Conservation (phyloP, 2,113 vertebrate species). For the Boulengerochromis microlepis region DNA sequence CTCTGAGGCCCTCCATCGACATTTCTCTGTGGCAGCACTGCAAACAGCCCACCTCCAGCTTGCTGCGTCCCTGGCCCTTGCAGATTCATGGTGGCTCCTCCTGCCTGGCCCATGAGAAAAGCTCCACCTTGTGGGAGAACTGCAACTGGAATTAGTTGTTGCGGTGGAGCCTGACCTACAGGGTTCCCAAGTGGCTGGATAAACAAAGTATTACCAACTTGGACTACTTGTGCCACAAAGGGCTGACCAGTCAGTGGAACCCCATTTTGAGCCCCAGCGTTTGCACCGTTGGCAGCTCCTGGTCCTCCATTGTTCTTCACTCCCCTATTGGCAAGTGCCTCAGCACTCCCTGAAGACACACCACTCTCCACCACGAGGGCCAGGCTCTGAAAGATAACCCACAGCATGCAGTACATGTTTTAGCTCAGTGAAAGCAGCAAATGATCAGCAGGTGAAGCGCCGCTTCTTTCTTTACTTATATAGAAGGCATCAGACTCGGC, state of each 20-base stretch:
- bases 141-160: constrained; percentile 38
- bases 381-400: constrained; percentile 38
- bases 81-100: constrained; percentile 14
- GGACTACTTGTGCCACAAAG: constrained; percentile 43
- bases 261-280: constrained; percentile 35
- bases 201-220: constrained; percentile 44
- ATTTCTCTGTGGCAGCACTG: constrained; percentile 38
- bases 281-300: constrained; percentile 34
- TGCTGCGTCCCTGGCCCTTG: constrained; percentile 22
- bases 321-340: constrained; percentile 38
- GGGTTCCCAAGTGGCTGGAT: constrained; percentile 49
- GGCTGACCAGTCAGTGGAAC: constrained; percentile 29
- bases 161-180: constrained; percentile 18
- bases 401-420: constrained; percentile 52
- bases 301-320: constrained; percentile 30
- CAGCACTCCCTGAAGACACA: constrained; percentile 58
- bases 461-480: constrained; percentile 33
- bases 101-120: constrained; percentile 21
- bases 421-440: not conserved
- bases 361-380: constrained; percentile 38
- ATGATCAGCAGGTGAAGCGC: not conserved
- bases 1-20: constrained; percentile 5
- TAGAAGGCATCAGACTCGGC: not conserved
- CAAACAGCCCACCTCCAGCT: constrained; percentile 22
- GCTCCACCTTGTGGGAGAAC: constrained; percentile 31